phyloP scores from a whole-genome alignment of 2,113 vertebrate genomes.

The Cottus gobio region DNA sequence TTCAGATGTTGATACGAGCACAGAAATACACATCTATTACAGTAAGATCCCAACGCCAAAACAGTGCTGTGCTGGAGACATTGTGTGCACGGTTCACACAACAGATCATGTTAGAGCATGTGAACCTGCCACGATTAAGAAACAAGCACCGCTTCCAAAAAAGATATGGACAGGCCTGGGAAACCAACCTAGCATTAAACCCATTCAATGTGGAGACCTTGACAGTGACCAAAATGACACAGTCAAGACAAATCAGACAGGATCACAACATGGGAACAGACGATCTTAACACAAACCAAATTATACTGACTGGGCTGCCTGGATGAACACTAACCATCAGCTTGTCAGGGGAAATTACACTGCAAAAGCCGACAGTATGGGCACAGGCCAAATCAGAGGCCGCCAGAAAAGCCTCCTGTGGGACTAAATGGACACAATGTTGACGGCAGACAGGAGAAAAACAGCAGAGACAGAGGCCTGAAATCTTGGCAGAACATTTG shows the following conservation, averaged over 20 bases:
- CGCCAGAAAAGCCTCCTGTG: conserved; percentile 45
- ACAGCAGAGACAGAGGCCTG: conserved; percentile 36
- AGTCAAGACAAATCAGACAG: conserved; percentile 40
- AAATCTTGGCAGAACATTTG: conserved; percentile 44
- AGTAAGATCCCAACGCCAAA: not conserved
- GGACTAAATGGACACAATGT: conserved; percentile 48
- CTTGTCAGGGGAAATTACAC: conserved; percentile 64
- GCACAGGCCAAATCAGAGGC: conserved; percentile 53
- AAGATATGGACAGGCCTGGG: conserved; percentile 12
- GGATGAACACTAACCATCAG: conserved; percentile 53
- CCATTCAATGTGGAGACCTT: conserved; percentile 30
- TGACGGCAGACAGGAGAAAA: conserved; percentile 44
- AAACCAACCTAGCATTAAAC: conserved; percentile 34
- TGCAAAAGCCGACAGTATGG: conserved; percentile 53
- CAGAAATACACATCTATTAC: not conserved
- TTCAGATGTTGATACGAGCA: not conserved
- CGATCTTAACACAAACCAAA: conserved; percentile 54
- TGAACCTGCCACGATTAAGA: conserved; percentile 18
- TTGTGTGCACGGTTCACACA: conserved; percentile 4
- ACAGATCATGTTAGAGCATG: not conserved
- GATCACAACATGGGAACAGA: conserved; percentile 59
- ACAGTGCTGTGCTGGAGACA: conserved; percentile 2
- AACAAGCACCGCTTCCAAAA: conserved; percentile 15
- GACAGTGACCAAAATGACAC: conserved; percentile 53
- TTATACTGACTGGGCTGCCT: conserved; percentile 26